Evolutionary conservation across 2,113 vertebrate genomes (phyloP), one percentile per base, ranked within the genome.

Genomic region (Opisthocomus hoazin): DNA sequence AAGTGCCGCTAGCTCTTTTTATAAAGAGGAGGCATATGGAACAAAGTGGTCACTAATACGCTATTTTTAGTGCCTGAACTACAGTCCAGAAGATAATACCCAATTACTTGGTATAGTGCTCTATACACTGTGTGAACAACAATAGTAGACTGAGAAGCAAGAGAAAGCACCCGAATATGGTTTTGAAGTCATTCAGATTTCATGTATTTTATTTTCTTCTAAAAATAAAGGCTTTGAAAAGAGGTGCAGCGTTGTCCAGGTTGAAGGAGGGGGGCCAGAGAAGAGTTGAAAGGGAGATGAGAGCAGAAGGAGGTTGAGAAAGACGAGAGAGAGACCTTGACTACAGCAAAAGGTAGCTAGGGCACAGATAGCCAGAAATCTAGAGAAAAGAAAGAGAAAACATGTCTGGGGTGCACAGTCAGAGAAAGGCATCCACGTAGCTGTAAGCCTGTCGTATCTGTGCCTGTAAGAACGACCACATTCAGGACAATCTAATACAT

Each of bases 101-200:
- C 90, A 95, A 93, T 80, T 93, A 91, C 94, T 89, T 39, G 94
- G 89, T 95, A 94, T 64, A 95, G 91, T 91, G 79, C 81, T 90
- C 84, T 89, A 79, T 93, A 87, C 91, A 81, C 54, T 77, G 58
- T 64, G 85, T 95, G 94, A 95, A 96, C 76, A 90, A 90, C 87
- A 88, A 93, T 75, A 89, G 77, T 94, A 89, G 89, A 93, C 13
- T 76, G 87, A 95, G 90, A 82, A 87, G 78, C 87, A 95, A 94
- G 78, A 93, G 81, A 93, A 93, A 95, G 92, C 90, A 93, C 79
- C 80, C 88, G 95, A 76, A 81, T 89, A 84, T 85, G 63, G 94
- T 94, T 94, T 86, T 95, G 96, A 97, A 96, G 95, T 96, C 18
- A 94, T 92, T 96, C 87, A 96, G 91, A 96, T 96, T 96, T 94